Conservation (phyloP, 2,797 vertebrate genomes). For the Ambastaia sidthimunki region DNA sequence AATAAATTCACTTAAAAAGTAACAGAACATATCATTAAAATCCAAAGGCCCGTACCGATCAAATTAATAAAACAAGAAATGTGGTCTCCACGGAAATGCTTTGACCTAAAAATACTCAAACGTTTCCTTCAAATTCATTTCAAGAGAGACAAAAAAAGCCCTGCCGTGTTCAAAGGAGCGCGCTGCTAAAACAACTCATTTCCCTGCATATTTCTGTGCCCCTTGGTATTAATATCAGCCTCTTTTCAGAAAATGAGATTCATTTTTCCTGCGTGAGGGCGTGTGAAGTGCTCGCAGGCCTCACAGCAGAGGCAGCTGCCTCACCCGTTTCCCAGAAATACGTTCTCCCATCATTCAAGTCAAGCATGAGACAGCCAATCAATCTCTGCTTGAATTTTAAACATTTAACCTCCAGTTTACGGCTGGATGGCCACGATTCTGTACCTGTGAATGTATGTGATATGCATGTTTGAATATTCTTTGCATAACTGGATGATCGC, state of each 20-base stretch:
- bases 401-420: conserved; percentile 61
- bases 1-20: conserved; percentile 27
- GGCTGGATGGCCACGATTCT: conserved; percentile 61
- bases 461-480: not conserved
- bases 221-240: conserved; percentile 57
- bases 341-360: conserved; percentile 61
- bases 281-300: conserved; percentile 49
- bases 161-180: conserved; percentile 54
- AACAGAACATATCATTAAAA: conserved; percentile 32
- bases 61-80: conserved; percentile 46
- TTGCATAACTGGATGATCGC: conserved; percentile 2
- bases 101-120: conserved; percentile 55
- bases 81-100: conserved; percentile 20
- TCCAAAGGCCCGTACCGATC: conserved; percentile 6
- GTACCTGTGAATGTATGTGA: conserved; percentile 47
- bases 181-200: conserved; percentile 54
- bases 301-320: conserved; percentile 53
- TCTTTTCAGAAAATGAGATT: conserved; percentile 63
- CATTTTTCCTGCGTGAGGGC: conserved; percentile 56
- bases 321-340: conserved; percentile 57
- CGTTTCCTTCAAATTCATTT: conserved; percentile 55
- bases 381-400: conserved; percentile 68
- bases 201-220: conserved; percentile 53
- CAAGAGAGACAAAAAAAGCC: conserved; percentile 42
- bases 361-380: conserved; percentile 65